These are phyloP conservation scores for Phalloptychus januarius DNA, from an alignment of 2,797 vertebrate species.

Conservation along the genomic window DNA sequence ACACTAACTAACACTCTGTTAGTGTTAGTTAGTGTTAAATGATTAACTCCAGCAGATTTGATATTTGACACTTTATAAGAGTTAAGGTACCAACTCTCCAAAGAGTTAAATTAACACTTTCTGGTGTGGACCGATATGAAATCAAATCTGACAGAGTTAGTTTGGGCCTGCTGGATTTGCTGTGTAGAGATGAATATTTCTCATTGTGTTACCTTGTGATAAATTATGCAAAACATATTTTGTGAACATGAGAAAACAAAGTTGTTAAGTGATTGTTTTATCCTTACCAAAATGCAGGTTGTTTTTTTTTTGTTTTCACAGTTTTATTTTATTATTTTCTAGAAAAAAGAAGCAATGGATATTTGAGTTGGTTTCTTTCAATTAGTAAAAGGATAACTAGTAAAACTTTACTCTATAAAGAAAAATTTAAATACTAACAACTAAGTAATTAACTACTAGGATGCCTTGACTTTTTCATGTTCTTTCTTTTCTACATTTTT, in stretches of 20 bases:
- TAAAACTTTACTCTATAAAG: background rate
- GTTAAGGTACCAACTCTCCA: too few species aligned
- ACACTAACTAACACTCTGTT: too few species aligned
- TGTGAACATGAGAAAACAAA: background rate
- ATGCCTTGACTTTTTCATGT: background rate
- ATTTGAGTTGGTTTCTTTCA: background rate
- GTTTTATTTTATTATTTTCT: background rate
- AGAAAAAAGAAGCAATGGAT: background rate
- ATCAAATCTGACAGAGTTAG: too few species aligned
- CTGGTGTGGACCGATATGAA: too few species aligned
- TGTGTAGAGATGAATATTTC: background rate
- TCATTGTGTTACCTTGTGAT: background rate
- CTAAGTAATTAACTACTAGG: background rate
- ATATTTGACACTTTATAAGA: too few species aligned
- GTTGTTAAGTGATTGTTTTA: background rate
- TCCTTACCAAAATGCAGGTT: background rate
- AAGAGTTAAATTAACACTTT: too few species aligned
- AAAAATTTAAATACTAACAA: background rate
- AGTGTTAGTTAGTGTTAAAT: too few species aligned
- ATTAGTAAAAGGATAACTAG: background rate
- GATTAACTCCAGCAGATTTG: too few species aligned
- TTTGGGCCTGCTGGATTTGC: too few species aligned
- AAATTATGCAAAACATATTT: background rate
- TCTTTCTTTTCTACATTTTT: constrained; percentile 13
- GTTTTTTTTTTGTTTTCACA: background rate